A percentile compares a stretch with the other conserved stretches of the same genome.
These are phyloP conservation scores for Danaus chrysippus DNA, from an alignment of 2,888 invertebrate species.

Conservation along the genomic window DNA sequence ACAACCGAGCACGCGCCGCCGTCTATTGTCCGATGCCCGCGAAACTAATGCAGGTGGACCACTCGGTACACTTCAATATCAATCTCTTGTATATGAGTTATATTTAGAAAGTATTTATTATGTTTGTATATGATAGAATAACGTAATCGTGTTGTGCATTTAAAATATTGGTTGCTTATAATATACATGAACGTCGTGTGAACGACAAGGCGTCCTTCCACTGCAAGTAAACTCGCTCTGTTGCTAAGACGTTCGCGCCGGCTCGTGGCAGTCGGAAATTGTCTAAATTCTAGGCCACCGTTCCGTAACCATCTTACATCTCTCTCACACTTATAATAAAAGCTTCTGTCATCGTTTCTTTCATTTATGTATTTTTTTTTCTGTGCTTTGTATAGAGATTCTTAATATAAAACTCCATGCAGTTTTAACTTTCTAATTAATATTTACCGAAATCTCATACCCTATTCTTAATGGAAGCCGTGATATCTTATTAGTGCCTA, in stretches of 20 bases:
- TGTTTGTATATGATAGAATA: neutral
- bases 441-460: too few species aligned
- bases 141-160: too few species aligned
- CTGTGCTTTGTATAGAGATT: slow-evolving; percentile 14
- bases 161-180: neutral
- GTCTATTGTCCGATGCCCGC: slow-evolving; percentile 30
- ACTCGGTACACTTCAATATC: slow-evolving; percentile 16
- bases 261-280: slow-evolving; percentile 66
- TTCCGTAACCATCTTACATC: slow-evolving; percentile 47
- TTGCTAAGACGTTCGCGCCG: slow-evolving; percentile 40
- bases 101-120: slow-evolving; percentile 2
- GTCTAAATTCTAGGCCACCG: slow-evolving; percentile 70
- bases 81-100: neutral
- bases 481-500: too few species aligned
- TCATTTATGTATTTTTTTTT: slow-evolving; percentile 12
- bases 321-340: slow-evolving; percentile 45
- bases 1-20: slow-evolving; percentile 55
- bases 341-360: slow-evolving; percentile 20
- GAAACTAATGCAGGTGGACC: slow-evolving; percentile 40
- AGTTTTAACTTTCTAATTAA: too few species aligned
- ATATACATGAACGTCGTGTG: neutral
- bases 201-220: neutral
- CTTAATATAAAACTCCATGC: neutral
- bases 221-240: slow-evolving; percentile 29
- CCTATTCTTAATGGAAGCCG: too few species aligned